Evolutionary conservation across 2,888 invertebrate genomes (phyloP), one percentile per base, ranked within the genome.

Genomic region (Beris chalybata): DNA sequence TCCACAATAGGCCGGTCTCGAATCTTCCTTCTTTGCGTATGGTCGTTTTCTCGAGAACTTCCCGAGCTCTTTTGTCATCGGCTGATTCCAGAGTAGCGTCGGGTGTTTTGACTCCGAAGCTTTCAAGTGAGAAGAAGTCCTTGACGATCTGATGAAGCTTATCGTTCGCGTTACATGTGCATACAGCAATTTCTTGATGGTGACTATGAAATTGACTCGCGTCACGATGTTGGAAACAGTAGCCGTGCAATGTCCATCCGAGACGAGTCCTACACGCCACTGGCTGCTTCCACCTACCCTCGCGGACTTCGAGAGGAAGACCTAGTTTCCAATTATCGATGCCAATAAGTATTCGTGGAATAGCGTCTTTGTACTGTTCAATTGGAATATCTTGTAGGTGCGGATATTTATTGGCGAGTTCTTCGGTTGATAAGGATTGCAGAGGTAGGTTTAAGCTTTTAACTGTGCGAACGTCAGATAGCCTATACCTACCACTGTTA

Each of bases 1-100:
- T 70, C 73, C 74, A 73, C 12, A 73, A 65, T 22, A 74, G 65
- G 2, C 71, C 71, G 13, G 69, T 71, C 69, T 72, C 70, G 15
- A 58, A 71, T n/a, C 55, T 55, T 5, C 57, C 61, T 31, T 38
- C 59, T 29, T 50, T 38, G 30, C 64, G 45, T 48, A 57, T 54
- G 15, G 68, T 71, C 11, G 69, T 71, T 11, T 53, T 45, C 29
- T 70, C 54, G 11, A 71, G 61, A 7, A 71, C 67, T 30, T 55
- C 31, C 29, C 65, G 13, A 9, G 69, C 66, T 54, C 48, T 59
- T 13, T 38, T 5, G 13, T 69, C 65, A 30, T 71, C 67, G 53
- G 22, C 31, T 13, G 68, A 69, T 31, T 63, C 47, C n/a, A 29
- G 1, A 29, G 65, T 45, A 15, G 47, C 47, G 13, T 50, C 53